A percentile compares a stretch with the other conserved stretches of the same genome.
Conservation (phyloP, 2,113 vertebrate species). For the Columba janthina region DNA sequence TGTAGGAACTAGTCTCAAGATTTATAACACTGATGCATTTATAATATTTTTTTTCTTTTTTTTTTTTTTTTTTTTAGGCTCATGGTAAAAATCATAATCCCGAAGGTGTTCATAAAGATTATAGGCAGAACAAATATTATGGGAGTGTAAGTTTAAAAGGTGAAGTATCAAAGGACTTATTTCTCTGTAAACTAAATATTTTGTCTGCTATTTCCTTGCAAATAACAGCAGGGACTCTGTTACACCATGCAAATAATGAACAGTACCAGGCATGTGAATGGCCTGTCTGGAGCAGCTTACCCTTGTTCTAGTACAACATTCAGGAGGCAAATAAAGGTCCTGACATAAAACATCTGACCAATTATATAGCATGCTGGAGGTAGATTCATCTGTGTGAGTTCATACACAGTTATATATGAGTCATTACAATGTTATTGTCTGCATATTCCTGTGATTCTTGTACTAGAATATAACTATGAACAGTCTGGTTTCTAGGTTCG, state of each 20-base stretch:
- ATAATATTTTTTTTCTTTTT: neutral
- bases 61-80: neutral
- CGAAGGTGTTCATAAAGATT: neutral
- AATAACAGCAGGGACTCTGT: neutral
- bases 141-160: neutral
- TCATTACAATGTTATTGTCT: neutral
- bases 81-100: neutral
- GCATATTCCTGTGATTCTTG: neutral
- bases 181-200: neutral
- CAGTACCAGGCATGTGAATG: neutral
- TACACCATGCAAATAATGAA: neutral
- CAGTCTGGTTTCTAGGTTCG: neutral
- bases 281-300: neutral
- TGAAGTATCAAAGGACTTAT: neutral
- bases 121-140: neutral
- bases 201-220: neutral
- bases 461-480: neutral
- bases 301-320: neutral
- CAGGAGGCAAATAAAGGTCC: neutral
- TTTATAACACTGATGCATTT: neutral
- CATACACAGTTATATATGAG: neutral
- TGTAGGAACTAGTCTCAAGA: neutral
- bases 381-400: neutral
- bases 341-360: neutral
- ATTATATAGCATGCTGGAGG: neutral